Percentiles rank a stretch among this genome's conserved stretches.
phyloP scores from a whole-genome alignment of 2,113 vertebrate species.

The Coracopsis vasa region DNA sequence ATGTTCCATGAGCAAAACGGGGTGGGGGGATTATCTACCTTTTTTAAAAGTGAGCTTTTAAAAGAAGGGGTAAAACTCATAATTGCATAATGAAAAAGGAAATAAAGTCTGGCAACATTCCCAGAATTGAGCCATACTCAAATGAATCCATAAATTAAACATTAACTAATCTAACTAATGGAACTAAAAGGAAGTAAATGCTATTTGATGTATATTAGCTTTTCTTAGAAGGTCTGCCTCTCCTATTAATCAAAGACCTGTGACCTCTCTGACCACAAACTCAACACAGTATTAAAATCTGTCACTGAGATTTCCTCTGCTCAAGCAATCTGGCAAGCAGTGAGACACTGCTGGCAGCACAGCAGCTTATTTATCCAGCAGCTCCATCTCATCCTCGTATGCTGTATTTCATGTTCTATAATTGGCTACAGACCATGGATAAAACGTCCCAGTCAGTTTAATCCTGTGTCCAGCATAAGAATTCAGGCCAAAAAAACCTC shows the following conservation, averaged over 20 bases:
- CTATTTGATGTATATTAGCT: constrained; percentile 36
- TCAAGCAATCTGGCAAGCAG: background rate
- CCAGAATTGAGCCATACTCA: constrained; percentile 1
- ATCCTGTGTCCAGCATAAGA: background rate
- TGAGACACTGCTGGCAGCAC: background rate
- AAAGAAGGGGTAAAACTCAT: background rate
- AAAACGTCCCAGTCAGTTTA: background rate
- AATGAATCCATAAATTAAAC: constrained; percentile 45
- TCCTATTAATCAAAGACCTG: background rate
- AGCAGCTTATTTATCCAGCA: background rate
- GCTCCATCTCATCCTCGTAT: background rate
- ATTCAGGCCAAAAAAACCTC: background rate
- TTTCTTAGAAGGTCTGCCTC: constrained; percentile 45
- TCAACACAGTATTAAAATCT: background rate
- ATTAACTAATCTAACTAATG: constrained; percentile 59
- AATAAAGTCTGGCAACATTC: constrained; percentile 27
- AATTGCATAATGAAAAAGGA: background rate
- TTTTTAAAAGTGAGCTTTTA: background rate
- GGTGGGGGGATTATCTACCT: background rate
- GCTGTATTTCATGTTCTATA: background rate
- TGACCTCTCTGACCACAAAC: background rate
- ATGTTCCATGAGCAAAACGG: background rate
- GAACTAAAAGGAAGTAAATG: constrained; percentile 46
- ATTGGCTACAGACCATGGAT: background rate
- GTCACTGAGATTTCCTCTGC: constrained; percentile 4